phyloP scores from a whole-genome alignment of 2,113 vertebrate genomes.

The Megaptera novaeangliae region DNA sequence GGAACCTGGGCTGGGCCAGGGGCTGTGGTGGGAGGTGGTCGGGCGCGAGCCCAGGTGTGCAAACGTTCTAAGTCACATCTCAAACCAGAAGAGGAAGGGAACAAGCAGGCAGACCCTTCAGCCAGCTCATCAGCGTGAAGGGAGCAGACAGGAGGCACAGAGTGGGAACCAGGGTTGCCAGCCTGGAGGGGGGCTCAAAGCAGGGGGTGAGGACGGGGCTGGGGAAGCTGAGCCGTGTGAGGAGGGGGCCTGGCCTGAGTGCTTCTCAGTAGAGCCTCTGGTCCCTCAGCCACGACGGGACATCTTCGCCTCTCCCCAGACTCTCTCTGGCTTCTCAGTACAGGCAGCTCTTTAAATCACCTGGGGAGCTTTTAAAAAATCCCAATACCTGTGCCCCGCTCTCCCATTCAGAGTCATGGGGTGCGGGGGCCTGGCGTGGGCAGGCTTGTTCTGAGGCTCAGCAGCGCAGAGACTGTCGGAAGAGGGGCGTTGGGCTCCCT shows the following conservation, averaged over 20 bases:
- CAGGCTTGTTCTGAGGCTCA: not conserved
- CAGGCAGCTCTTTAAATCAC: not conserved
- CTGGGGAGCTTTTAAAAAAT: not conserved
- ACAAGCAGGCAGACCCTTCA: not conserved
- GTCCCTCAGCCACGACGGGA: not conserved
- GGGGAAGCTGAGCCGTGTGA: not conserved
- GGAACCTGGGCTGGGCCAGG: not conserved
- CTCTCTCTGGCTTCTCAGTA: not conserved
- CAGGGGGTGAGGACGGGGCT: not conserved
- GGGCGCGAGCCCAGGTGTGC: not conserved
- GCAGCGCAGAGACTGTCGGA: not conserved
- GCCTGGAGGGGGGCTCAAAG: not conserved
- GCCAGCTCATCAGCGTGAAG: not conserved
- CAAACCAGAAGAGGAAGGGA: not conserved
- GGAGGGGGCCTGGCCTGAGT: too few species aligned
- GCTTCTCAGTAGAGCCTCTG: not conserved
- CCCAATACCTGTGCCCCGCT: fast-evolving
- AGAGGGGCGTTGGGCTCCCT: fast-evolving
- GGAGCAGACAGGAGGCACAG: not conserved
- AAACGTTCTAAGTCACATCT: not conserved
- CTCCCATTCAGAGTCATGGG: not conserved
- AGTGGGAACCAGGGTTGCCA: not conserved
- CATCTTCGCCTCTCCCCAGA: not conserved
- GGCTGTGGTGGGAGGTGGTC: not conserved
- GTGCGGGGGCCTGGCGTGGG: not conserved